Base-by-base conservation (phyloP, 2,797 vertebrate genomes). In the Cirrhinus molitorella region DNA sequence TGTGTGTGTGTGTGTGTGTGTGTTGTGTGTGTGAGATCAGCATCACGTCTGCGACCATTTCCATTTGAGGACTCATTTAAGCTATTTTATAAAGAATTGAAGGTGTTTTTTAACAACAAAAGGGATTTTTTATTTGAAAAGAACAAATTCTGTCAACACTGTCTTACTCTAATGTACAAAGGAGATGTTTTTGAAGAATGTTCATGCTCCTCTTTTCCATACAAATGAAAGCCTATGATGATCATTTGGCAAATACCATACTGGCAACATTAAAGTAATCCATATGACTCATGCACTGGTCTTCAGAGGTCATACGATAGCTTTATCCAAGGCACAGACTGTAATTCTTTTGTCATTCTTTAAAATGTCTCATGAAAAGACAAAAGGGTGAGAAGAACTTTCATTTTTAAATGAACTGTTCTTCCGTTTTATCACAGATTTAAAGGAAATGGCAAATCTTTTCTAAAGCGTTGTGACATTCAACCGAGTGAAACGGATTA, bases 1-100 rank as follows among this genome's bases (percentile, higher is more conserved):
- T 71, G 55, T 79, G 67, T 43, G n/a, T 65, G 21, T 68, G 37
- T 43, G 53, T 31, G 23, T 66, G 57, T 73, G 73, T 71, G 55
- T 79, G 67, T 43, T n/a, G n/a, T n/a, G n/a, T n/a, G n/a, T n/a
- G 47, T 66, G 14, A 11, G 67, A 67, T 65, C 34, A 75, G 47
- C 40, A 34, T 68, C 19, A 34, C 28, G 34, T 25, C 21, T 19
- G 31, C 0, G 14, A 45, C 43, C 21, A 51, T n/a, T 4, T 14
- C 23, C 11, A 45, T 57, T 80, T 21, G 17, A 28, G 51, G 49
- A 31, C 16, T 63, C 59, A 14, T 28, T 61, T 28, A 59, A 79
- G 63, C 19, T 40, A 12, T 77, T 5, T 21, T 10, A n/a, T n/a
- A n/a, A 47, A 11, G 0, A 47, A 17, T 31, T 31, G 3, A 13